phyloP scores from a whole-genome alignment of 37 sponge, comb jelly and placozoan genomes.

The Trichoplax adhaerens region DNA sequence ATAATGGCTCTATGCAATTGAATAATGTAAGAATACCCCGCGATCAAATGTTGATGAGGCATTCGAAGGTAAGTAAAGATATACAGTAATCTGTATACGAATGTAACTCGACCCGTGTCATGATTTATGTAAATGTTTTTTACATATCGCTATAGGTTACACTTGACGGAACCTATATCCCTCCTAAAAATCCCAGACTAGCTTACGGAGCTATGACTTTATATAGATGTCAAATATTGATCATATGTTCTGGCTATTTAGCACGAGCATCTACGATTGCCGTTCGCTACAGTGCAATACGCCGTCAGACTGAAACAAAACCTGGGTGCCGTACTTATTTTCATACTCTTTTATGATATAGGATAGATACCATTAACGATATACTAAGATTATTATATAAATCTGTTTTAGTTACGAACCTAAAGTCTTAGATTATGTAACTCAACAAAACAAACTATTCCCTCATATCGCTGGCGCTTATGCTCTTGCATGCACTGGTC shows the following conservation, averaged over 20 bases:
- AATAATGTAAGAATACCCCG: slow-evolving; percentile 70
- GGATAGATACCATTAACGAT: too few species aligned
- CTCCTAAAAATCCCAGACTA: slow-evolving; percentile 44
- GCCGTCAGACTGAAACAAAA: slow-evolving; percentile 69
- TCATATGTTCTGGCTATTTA: slow-evolving; percentile 13
- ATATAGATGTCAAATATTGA: slow-evolving; percentile 33
- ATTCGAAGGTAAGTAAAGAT: too few species aligned
- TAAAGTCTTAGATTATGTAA: slow-evolving; percentile 72
- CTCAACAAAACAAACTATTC: slow-evolving; percentile 75
- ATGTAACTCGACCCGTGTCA: too few species aligned
- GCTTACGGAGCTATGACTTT: slow-evolving; percentile 77
- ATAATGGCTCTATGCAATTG: slow-evolving; percentile 71
- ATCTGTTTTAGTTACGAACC: too few species aligned
- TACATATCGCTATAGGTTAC: too few species aligned
- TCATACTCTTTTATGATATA: too few species aligned
- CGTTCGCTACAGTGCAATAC: slow-evolving; percentile 66
- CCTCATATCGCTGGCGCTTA: slow-evolving; percentile 65
- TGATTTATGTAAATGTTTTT: too few species aligned
- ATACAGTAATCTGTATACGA: too few species aligned
- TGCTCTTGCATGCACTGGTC: slow-evolving; percentile 32
- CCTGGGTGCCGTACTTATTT: too few species aligned
- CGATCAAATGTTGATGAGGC: slow-evolving; percentile 76
- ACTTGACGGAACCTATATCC: slow-evolving; percentile 56
- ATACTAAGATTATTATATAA: too few species aligned
- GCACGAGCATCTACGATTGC: slow-evolving; percentile 68